A percentile compares a stretch with the other conserved stretches of the same genome.
Evolutionary conservation across 2,888 invertebrate species (phyloP).

Genomic region (Blastobasis adustella): DNA sequence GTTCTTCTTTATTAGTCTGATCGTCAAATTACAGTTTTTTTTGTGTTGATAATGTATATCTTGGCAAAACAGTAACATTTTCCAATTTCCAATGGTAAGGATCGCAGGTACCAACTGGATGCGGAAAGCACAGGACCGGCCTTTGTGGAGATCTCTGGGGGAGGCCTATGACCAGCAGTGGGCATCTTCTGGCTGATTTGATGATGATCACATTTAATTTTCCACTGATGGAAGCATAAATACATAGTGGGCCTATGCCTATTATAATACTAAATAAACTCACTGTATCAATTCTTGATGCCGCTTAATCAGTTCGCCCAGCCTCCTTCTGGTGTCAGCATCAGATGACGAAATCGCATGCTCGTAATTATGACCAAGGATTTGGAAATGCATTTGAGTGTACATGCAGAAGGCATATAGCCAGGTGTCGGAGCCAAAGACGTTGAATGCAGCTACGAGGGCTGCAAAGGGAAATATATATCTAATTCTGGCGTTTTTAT

Average conservation of each 20-base stretch:
- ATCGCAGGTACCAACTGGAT: too few relatives aligned
- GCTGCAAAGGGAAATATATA: constrained; percentile 32
- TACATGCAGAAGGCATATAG: constrained; percentile 42
- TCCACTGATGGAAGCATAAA: constrained; percentile 7
- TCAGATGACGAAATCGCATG: constrained; percentile 17
- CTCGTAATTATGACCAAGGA: constrained; percentile 36
- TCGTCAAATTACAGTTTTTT: not conserved
- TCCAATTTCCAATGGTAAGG: not conserved
- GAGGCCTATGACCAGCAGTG: too few relatives aligned
- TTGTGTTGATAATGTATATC: too few relatives aligned
- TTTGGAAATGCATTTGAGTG: constrained; percentile 46
- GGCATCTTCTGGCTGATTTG: too few relatives aligned
- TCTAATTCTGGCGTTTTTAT: too few relatives aligned
- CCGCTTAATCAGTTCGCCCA: constrained; percentile 25
- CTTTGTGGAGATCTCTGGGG: too few relatives aligned
- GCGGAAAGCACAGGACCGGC: too few relatives aligned
- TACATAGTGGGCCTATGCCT: constrained; percentile 1
- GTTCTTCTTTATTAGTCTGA: not conserved
- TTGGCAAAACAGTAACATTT: not conserved
- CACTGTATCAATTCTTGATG: constrained; percentile 49
- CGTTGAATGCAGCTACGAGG: constrained; percentile 27
- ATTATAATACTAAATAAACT: constrained; percentile 17
- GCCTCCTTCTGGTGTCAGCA: constrained; percentile 18
- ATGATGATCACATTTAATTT: not conserved
- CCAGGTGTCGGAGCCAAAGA: constrained; percentile 40